Conservation (phyloP, 2,888 invertebrate genomes). For the Apotomis turbidana region DNA sequence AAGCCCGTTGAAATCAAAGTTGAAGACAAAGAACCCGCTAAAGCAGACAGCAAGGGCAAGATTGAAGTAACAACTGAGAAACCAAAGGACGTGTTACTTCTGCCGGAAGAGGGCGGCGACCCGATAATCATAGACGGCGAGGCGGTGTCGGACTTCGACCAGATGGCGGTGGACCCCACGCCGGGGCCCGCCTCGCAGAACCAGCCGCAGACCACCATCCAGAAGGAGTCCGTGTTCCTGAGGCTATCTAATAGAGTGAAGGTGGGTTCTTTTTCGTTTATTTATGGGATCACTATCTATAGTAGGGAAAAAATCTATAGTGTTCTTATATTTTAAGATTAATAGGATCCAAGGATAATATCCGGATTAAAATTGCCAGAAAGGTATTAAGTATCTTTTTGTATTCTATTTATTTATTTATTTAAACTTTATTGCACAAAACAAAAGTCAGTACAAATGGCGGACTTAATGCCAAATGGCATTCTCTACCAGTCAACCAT, state of each 20-base stretch:
- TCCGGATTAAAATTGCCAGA: no score
- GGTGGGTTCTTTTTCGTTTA: constrained; percentile 74
- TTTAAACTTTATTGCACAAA: no score
- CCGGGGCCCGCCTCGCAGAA: constrained; percentile 65
- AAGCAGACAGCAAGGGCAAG: constrained; percentile 64
- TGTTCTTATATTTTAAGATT: no score
- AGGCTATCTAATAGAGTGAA: constrained; percentile 97
- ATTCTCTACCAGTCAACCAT: no score
- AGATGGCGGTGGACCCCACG: constrained; percentile 75
- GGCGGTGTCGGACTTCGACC: constrained; percentile 81
- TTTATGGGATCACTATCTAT: no score
- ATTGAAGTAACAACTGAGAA: constrained; percentile 60
- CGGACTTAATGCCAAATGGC: no score
- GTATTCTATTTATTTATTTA: no score
- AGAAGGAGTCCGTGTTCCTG: constrained; percentile 98
- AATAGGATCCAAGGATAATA: no score
- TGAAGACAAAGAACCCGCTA: constrained; percentile 62
- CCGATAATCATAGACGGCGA: constrained; percentile 76
- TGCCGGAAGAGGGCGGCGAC: constrained; percentile 65
- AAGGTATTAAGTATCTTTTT: no score
- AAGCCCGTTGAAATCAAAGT: constrained; percentile 55
- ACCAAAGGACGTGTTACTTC: constrained; percentile 57
- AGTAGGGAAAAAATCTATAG: no score
- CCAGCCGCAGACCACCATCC: constrained; percentile 74
- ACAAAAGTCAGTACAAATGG: no score